These are phyloP conservation scores for Thermophis baileyi DNA, from an alignment of 2,113 vertebrate species.

Conservation along the genomic window DNA sequence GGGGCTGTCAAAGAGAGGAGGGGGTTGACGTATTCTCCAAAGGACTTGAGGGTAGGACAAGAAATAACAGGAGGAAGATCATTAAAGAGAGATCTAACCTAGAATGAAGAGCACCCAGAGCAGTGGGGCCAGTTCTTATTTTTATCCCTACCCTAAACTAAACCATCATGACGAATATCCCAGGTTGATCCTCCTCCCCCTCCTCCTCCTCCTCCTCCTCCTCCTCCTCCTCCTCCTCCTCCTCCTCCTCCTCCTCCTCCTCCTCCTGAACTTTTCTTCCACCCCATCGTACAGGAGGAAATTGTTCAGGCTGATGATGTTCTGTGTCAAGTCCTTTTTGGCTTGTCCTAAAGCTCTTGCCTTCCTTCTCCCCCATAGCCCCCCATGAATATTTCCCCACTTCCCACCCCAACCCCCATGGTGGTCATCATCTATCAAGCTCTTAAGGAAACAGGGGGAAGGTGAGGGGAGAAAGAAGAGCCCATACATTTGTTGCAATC, in stretches of 20 bases:
- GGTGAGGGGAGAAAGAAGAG: accelerated
- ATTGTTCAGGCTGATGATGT: neutral
- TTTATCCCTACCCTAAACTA: neutral
- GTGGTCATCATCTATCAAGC: neutral
- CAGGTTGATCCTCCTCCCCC: neutral
- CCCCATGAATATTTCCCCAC: neutral
- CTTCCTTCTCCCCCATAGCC: neutral
- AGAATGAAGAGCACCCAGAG: neutral
- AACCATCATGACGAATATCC: neutral
- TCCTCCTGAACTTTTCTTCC: neutral
- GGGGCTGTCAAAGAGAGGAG: neutral
- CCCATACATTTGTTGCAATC: neutral
- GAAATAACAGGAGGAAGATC: neutral
- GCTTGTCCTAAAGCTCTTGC: neutral
- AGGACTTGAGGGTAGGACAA: no score
- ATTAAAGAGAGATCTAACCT: neutral
- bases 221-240: no score
- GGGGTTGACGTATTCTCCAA: no score
- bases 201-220: no score
- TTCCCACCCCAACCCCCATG: neutral
- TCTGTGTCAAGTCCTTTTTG: neutral
- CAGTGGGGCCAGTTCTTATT: neutral
- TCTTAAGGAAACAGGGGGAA: neutral
- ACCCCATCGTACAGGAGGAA: neutral
- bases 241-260: no score